Percentiles rank a stretch among this genome's conserved stretches.
Evolutionary conservation across 1,140 invertebrate species (phyloP).

Genomic region (Conus betulinus): DNA sequence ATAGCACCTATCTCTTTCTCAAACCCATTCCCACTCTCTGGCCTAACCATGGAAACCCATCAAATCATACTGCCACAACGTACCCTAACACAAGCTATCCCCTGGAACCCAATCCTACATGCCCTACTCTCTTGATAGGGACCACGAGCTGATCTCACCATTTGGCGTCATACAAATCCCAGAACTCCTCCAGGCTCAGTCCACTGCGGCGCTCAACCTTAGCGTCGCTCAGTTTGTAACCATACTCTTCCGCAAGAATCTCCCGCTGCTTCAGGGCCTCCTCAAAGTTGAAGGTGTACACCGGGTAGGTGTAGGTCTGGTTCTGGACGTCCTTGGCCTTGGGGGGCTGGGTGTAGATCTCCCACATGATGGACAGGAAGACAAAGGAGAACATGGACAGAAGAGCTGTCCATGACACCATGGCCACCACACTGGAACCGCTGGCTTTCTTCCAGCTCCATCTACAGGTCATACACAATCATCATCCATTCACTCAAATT

Average conservation of each 20-base stretch:
- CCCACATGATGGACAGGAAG: constrained; percentile 6
- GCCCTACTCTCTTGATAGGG: no score
- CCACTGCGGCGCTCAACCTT: constrained; percentile 18
- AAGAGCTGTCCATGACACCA: neutral
- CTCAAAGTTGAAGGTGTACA: neutral
- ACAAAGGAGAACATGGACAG: neutral
- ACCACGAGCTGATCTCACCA: neutral
- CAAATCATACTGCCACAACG: no score
- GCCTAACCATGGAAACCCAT: no score
- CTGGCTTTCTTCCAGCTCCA: neutral
- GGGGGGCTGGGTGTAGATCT: constrained; percentile 2
- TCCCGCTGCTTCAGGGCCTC: neutral
- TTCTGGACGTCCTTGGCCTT: neutral
- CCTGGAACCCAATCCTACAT: no score
- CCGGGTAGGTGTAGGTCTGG: neutral
- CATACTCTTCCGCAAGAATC: neutral
- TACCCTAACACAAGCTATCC: no score
- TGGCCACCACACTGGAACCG: neutral
- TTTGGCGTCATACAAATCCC: constrained; percentile 34
- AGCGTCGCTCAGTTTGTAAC: neutral
- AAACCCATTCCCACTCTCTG: no score
- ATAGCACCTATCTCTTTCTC: no score
- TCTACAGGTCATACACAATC: neutral
- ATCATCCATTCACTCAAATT: no score
- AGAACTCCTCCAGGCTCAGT: constrained; percentile 26